Evolutionary conservation across 1,140 invertebrate species (phyloP), one percentile per base, ranked within the genome.

Genomic region (Aphelenchoides fujianensis): DNA sequence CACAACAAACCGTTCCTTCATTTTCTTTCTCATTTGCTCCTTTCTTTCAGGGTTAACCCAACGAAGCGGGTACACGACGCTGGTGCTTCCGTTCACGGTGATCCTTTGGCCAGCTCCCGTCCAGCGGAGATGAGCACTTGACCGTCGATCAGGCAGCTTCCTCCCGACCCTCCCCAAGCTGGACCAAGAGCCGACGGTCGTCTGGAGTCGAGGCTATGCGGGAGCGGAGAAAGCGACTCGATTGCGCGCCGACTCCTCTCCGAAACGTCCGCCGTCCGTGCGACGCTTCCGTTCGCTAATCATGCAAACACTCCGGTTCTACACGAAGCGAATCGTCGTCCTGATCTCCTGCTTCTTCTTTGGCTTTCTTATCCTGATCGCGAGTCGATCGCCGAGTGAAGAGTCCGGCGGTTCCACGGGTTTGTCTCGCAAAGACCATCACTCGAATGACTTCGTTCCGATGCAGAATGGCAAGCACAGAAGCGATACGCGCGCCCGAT

Each of bases 241-340:
- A 48, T 23, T 48, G 23, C 41, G 41, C 23, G 41, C 41, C 41
- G 23, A 48, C n/a, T n/a, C n/a, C n/a, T 48, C 41, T 59, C 55
- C 5, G 34, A 59, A 59, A 59, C 5, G 23, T 32, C 23, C 55
- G 34, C 55, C 34, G 28, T 7, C 55, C 5, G 5, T 32, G 23
- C 5, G 5, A 7, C 5, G 55, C 23, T 59, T 7, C 23, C 5
- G 34, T 5, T 32, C 5, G 5, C 55, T 59, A 69, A 68, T 23
- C 70, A 72, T 72, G 70, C 70, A 72, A 27, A 72, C 74, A 31
- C 68, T 75, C 31, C 77, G 77, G 30, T 78, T 80, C 63, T 78
- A 78, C 69, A 78, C 76, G 16, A 69, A 57, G 37, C 64, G 76
- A 7, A 69, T 81, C 32, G 75, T 78, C 57, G 34, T 35, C 16